Conservation (phyloP, 2,888 invertebrate species). For the Lysandra bellargus region DNA sequence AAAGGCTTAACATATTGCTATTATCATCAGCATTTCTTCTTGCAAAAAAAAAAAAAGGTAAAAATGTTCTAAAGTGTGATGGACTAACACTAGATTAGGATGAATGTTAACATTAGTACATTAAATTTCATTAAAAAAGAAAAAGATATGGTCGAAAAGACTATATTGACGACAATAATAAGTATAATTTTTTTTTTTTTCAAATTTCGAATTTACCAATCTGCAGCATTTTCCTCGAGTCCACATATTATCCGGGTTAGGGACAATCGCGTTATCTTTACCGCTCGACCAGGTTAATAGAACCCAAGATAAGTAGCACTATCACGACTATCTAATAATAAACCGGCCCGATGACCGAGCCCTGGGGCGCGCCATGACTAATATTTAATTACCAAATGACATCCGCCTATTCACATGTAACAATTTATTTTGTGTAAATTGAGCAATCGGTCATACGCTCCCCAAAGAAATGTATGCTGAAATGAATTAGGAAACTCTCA, state of each 20-base stretch:
- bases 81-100: neutral
- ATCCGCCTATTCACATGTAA: conserved; percentile 23
- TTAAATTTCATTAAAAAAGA: neutral
- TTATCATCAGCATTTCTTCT: neutral
- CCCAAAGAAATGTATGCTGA: conserved; percentile 6
- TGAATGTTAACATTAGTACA: neutral
- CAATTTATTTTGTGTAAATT: conserved; percentile 24
- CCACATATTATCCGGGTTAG: neutral
- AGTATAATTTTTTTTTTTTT: neutral
- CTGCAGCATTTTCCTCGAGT: neutral
- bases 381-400: conserved; percentile 24
- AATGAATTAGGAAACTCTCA: neutral
- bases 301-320: conserved; percentile 20
- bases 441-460: neutral
- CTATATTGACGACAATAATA: neutral
- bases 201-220: neutral
- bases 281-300: conserved; percentile 13
- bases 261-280: conserved; percentile 9
- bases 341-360: conserved; percentile 15
- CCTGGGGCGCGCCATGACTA: conserved; percentile 25
- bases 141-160: neutral
- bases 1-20: neutral
- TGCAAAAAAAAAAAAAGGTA: neutral
- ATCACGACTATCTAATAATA: conserved; percentile 14
- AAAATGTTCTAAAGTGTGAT: neutral